These are phyloP conservation scores for cat (Felis catus) DNA, from an alignment of 2,113 vertebrate species.

Conservation along the genomic window F.catus_Fca126_mat1.0 CM031416.1:58497001-58497500, in stretches of 20 bases:
- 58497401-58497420: not conserved
- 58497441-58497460: not conserved
- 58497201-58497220: not conserved
- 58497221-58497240: not conserved
- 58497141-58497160: not conserved
- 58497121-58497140: too few relatives aligned
- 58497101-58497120: too few relatives aligned
- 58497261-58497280: not conserved
- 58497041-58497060: too few relatives aligned
- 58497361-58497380: not conserved
- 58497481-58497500: not conserved
- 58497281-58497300: not conserved
- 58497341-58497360: not conserved
- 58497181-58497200: not conserved
- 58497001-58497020: too few relatives aligned
- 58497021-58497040: too few relatives aligned
- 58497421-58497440: not conserved
- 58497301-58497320: not conserved
- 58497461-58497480: not conserved
- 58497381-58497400: not conserved
- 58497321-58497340: not conserved
- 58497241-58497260: not conserved
- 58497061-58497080: too few relatives aligned
- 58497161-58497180: not conserved
- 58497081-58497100: too few relatives aligned